phyloP scores from a whole-genome alignment of 2,113 vertebrate species.

The Agelaius tricolor region DNA sequence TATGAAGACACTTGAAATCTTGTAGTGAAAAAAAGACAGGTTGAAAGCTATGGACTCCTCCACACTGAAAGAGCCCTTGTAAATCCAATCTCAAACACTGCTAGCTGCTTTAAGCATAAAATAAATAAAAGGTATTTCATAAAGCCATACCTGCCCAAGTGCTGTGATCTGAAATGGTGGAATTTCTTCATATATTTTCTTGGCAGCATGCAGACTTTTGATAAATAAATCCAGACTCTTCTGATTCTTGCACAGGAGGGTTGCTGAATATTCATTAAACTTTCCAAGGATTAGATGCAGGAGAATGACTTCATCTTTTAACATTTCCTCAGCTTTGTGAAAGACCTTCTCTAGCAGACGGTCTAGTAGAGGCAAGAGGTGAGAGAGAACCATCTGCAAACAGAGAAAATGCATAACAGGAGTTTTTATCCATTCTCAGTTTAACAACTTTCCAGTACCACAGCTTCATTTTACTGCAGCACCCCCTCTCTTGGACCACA shows the following conservation, averaged over 20 bases:
- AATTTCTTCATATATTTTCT: constrained; percentile 71
- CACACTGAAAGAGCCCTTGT: neutral
- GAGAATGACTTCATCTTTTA: constrained; percentile 82
- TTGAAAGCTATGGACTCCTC: neutral
- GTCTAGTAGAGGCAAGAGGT: constrained; percentile 81
- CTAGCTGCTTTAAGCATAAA: neutral
- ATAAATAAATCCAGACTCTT: constrained; percentile 85
- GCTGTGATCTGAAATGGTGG: constrained; percentile 83
- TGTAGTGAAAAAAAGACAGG: neutral
- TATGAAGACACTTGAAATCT: neutral
- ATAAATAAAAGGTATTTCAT: neutral
- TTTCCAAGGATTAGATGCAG: constrained; percentile 84
- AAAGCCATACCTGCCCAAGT: constrained; percentile 85
- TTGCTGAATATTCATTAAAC: constrained; percentile 82
- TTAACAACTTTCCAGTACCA: neutral
- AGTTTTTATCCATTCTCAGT: neutral
- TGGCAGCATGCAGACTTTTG: constrained; percentile 75
- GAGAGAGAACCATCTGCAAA: constrained; percentile 79
- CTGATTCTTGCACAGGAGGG: constrained; percentile 79
- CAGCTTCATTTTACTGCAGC: neutral
- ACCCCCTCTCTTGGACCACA: neutral
- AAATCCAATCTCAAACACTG: neutral
- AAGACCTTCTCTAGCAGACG: constrained; percentile 81
- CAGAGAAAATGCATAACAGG: neutral
- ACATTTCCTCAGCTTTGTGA: constrained; percentile 66